Evolutionary conservation across 1,140 invertebrate species (phyloP).

Genomic region (Coelopa frigida): DNA sequence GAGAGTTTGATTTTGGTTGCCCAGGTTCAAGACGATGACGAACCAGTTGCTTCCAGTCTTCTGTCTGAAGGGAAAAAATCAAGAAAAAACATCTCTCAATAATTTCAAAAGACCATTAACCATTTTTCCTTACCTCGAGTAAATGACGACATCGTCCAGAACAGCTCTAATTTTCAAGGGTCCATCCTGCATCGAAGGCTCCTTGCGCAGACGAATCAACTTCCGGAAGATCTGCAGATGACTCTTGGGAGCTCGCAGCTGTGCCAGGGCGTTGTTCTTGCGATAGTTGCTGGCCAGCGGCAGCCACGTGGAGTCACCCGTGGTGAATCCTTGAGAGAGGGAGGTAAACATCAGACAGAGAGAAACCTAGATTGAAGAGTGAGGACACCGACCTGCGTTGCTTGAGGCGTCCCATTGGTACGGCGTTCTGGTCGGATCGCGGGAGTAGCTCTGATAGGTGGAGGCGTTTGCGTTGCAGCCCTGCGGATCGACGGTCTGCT

Average conservation of each 20-base stretch:
- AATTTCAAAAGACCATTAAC: background rate
- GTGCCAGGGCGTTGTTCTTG: slow-evolving; percentile 45
- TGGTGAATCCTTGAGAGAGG: slow-evolving; percentile 53
- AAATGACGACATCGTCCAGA: slow-evolving; percentile 19
- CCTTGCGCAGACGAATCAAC: slow-evolving; percentile 15
- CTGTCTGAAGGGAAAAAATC: background rate
- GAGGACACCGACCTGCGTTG: slow-evolving; percentile 9
- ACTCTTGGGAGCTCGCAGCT: slow-evolving; percentile 23
- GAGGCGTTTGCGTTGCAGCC: slow-evolving; percentile 12
- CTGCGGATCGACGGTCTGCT: slow-evolving; percentile 38
- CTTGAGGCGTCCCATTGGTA: slow-evolving; percentile 54
- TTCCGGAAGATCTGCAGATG: slow-evolving; percentile 19
- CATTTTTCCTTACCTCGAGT: slow-evolving; percentile 3
- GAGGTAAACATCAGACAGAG: too few species aligned
- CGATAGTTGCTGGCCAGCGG: slow-evolving; percentile 52
- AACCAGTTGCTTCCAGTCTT: slow-evolving; percentile 4
- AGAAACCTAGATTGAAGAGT: background rate
- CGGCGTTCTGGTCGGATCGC: slow-evolving; percentile 54
- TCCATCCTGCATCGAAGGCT: slow-evolving; percentile 24
- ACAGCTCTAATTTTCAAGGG: slow-evolving; percentile 15
- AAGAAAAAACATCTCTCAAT: background rate
- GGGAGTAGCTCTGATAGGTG: slow-evolving; percentile 22
- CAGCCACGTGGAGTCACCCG: slow-evolving; percentile 55
- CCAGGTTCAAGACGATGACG: slow-evolving; percentile 13
- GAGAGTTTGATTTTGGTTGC: slow-evolving; percentile 4